Evolutionary conservation across 2,888 invertebrate genomes (phyloP), one percentile per base, ranked within the genome.

Genomic region (Ecliptopera silaceata): DNA sequence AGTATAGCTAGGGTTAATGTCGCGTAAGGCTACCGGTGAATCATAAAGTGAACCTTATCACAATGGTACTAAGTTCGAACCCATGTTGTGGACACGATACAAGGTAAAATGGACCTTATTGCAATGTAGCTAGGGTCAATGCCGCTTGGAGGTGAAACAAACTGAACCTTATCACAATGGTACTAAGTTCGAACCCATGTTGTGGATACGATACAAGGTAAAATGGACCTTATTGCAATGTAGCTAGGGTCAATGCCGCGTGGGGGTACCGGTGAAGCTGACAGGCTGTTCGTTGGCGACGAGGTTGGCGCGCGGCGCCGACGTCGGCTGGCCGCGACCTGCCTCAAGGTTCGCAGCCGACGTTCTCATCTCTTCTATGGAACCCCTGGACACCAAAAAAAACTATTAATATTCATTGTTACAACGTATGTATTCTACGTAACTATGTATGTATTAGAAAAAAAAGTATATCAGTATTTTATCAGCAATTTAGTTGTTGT

Each of bases 271-370:
- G 67, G 95, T 94, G 84, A 95, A 93, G 87, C 95, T 94, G 84
- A 95, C 93, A 41, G 96, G 96, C 85, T 96, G 95, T 79, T 96
- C 96, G 92, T 96, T 95, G 77, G 94, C 93, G 72, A 97, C 95
- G 78, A 97, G 94, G 76, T 93, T 95, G 72, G 96, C 94, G 72
- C 94, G 94, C 86, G 95, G 94, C 70, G 92, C 94, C 61, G 93
- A 86, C 66, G 92, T 87, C 47, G 79, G 77, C 70, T 65, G 84
- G 4, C 73, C 80, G 32, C 68, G 38, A 1, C 90, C 91, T 42
- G 87, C 79, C 70, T 89, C 90, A 41, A 92, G 80, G 61, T 76
- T 86, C 56, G 92, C 93, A 65, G 95, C 95, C 77, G 95, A 92
- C 83, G 92, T 93, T 84, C 95, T 93, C 97, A 97, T 97, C 74